Percentiles rank a stretch among this genome's conserved stretches.
These are phyloP conservation scores for Apostichopus japonicus DNA, from an alignment of 35 echinoderm and acorn worm genomes.

Conservation along the genomic window DNA sequence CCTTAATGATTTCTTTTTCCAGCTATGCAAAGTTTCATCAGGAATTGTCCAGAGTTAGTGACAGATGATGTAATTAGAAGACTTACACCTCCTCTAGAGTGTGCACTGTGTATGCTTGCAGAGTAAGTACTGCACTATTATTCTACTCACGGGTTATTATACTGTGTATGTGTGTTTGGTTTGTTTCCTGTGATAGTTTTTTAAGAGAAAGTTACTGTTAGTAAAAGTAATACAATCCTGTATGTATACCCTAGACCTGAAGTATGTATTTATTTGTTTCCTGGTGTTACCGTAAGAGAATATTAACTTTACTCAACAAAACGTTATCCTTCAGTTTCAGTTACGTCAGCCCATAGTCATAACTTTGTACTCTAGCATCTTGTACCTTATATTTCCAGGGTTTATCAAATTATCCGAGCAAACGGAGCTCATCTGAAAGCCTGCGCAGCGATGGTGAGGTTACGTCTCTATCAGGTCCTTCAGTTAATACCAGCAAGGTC, in stretches of 20 bases:
- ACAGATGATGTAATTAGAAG: slow-evolving; percentile 96
- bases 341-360: no score
- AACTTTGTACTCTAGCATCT: no score
- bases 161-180: no score
- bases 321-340: no score
- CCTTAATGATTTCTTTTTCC: not conserved
- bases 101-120: slow-evolving; percentile 98
- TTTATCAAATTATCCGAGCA: slow-evolving; percentile 88
- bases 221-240: no score
- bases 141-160: no score
- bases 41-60: slow-evolving; percentile 91
- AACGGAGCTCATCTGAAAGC: slow-evolving; percentile 97
- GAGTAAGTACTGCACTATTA: slow-evolving; percentile 73
- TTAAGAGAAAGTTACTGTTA: no score
- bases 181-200: no score
- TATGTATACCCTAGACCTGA: no score
- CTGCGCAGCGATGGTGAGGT: slow-evolving; percentile 94
- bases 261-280: no score
- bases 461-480: slow-evolving; percentile 90
- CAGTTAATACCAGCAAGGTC: slow-evolving; percentile 74
- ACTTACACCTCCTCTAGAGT: slow-evolving; percentile 90
- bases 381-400: slow-evolving; percentile 45
- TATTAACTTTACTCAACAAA: no score
- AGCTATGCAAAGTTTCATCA: slow-evolving; percentile 99
- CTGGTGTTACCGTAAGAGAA: no score